Conservation (phyloP, 1,140 invertebrate genomes). For the Apis florea region DNA sequence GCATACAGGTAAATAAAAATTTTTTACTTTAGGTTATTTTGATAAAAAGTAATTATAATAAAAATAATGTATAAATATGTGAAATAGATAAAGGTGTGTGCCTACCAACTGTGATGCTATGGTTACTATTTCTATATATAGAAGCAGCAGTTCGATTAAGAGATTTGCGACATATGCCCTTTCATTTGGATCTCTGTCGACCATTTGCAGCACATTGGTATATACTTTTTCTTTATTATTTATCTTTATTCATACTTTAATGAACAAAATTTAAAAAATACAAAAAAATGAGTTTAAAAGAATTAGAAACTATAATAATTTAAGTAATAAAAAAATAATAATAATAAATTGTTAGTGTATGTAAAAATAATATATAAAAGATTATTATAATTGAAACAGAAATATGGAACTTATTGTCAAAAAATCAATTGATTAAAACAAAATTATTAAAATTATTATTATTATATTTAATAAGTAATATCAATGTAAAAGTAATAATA, state of each 20-base stretch:
- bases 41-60: slow-evolving; percentile 10
- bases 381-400: too few species aligned
- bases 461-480: neutral
- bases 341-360: too few species aligned
- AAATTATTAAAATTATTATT: too few species aligned
- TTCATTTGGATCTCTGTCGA: slow-evolving; percentile 96
- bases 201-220: slow-evolving; percentile 99
- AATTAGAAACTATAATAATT: too few species aligned
- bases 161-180: slow-evolving; percentile 92
- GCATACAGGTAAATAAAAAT: slow-evolving; percentile 92
- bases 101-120: slow-evolving; percentile 95
- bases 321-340: too few species aligned
- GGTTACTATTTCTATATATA: slow-evolving; percentile 97
- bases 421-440: too few species aligned
- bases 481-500: neutral
- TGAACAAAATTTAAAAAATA: too few species aligned
- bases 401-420: too few species aligned
- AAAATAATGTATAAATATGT: slow-evolving; percentile 24
- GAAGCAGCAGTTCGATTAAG: slow-evolving; percentile 94
- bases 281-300: too few species aligned
- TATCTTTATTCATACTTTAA: neutral
- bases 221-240: slow-evolving; percentile 69
- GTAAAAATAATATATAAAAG: too few species aligned
- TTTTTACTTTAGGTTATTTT: neutral
- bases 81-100: slow-evolving; percentile 94